Percentiles rank a stretch among this genome's conserved stretches.
Conservation (phyloP, 2,113 vertebrate genomes). For the Strix uralensis region DNA sequence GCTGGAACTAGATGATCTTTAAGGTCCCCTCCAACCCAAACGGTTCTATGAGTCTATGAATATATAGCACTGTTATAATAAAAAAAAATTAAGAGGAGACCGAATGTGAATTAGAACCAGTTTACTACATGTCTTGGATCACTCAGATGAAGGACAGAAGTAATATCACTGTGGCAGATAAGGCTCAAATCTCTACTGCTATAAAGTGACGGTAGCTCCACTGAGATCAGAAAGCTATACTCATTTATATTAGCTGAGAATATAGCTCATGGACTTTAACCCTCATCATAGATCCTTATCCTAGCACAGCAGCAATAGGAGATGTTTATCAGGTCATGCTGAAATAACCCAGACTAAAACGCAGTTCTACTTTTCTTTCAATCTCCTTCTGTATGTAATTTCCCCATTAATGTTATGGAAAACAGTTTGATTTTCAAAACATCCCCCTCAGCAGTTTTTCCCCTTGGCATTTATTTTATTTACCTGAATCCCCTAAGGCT, state of each 20-base stretch:
- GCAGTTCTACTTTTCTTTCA: constrained; percentile 27
- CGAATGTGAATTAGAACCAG: background rate
- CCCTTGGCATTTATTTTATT: constrained; percentile 23
- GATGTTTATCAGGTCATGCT: constrained; percentile 4
- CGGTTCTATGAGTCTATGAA: too few relatives aligned
- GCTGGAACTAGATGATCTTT: too few relatives aligned
- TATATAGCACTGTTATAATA: background rate
- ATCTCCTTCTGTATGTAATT: background rate
- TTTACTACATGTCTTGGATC: background rate
- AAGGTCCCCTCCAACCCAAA: too few relatives aligned
- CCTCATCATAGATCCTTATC: background rate
- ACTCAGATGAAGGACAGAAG: background rate
- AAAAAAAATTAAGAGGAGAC: background rate
- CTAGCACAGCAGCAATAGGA: background rate
- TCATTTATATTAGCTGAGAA: background rate
- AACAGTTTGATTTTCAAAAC: constrained; percentile 43
- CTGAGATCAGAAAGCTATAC: background rate
- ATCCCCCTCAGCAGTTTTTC: background rate
- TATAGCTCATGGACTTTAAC: background rate
- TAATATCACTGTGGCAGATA: background rate
- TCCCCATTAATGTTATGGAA: constrained; percentile 6
- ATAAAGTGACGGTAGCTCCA: background rate
- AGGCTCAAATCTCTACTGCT: background rate
- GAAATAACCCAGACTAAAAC: constrained; percentile 15
- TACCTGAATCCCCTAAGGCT: constrained; percentile 51